These are phyloP conservation scores for Athene noctua DNA, from an alignment of 2,113 vertebrate species.

Conservation along the genomic window DNA sequence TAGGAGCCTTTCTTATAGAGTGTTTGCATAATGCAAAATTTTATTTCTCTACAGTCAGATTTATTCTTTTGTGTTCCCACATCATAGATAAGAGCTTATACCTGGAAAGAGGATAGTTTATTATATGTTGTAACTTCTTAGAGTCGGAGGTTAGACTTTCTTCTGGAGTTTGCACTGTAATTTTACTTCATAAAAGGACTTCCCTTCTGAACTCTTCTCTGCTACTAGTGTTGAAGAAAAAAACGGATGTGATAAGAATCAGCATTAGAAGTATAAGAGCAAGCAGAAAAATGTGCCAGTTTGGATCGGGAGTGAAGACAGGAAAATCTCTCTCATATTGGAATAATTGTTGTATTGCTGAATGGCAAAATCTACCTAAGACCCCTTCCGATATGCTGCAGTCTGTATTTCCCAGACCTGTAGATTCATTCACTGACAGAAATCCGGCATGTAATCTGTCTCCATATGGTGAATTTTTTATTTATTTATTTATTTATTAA, in stretches of 20 bases:
- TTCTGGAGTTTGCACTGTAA: neutral
- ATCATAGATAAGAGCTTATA: neutral
- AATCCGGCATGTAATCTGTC: neutral
- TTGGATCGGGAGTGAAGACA: neutral
- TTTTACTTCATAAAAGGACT: neutral
- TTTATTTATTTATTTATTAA: neutral
- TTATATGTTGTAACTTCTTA: neutral
- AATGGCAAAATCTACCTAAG: slow-evolving; percentile 32
- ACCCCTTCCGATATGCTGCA: neutral
- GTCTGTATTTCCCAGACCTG: neutral
- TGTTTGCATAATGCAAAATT: neutral
- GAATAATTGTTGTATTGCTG: neutral
- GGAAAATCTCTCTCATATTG: slow-evolving; percentile 49
- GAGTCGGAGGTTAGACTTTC: neutral
- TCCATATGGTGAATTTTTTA: neutral
- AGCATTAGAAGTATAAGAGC: neutral
- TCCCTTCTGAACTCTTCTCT: neutral
- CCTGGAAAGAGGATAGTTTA: neutral
- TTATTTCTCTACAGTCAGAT: neutral
- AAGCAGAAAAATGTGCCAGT: neutral
- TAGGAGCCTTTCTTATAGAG: neutral
- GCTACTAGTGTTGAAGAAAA: neutral
- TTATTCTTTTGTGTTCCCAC: neutral
- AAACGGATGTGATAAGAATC: neutral
- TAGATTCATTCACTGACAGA: neutral